Conservation (phyloP, 2,113 vertebrate species). For the Hoplias malabaricus region DNA sequence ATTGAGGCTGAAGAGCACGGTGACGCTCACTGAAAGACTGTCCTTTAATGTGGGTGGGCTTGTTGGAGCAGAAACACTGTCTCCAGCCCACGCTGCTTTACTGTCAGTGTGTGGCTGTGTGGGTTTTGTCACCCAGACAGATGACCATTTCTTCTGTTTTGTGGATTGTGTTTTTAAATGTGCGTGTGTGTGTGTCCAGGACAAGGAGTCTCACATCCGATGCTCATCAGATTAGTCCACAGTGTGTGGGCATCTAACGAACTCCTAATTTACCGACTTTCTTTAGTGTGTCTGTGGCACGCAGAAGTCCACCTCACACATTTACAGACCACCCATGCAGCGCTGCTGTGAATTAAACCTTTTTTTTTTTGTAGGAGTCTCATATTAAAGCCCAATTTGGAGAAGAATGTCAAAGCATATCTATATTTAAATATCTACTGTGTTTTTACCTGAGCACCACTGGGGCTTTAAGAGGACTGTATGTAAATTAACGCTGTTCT, state of each 20-base stretch:
- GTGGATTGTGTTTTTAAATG: background rate
- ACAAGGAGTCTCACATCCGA: conserved; percentile 42
- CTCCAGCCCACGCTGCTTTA: background rate
- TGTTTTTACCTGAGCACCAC: too few relatives aligned
- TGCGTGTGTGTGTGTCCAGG: conserved; percentile 8
- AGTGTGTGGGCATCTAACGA: conserved; percentile 64
- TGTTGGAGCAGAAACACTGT: conserved; percentile 20
- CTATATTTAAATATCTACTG: too few relatives aligned
- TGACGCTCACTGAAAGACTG: background rate
- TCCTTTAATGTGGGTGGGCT: background rate
- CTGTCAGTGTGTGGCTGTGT: conserved; percentile 1
- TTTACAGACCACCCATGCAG: background rate
- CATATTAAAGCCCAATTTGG: too few relatives aligned
- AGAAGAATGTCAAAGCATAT: too few relatives aligned
- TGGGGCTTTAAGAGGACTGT: too few relatives aligned
- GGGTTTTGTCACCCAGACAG: conserved; percentile 1
- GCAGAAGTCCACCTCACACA: background rate
- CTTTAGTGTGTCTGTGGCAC: background rate
- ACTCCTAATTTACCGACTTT: conserved; percentile 43
- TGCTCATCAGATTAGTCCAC: conserved; percentile 63
- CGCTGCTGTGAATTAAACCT: background rate
- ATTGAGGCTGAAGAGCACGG: background rate
- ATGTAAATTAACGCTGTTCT: too few relatives aligned
- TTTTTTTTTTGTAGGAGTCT: background rate
- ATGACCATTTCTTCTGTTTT: conserved; percentile 1